A percentile compares a stretch with the other conserved stretches of the same genome.
Conservation (phyloP, 2,113 vertebrate genomes). For the Brachionichthys hirsutus region DNA sequence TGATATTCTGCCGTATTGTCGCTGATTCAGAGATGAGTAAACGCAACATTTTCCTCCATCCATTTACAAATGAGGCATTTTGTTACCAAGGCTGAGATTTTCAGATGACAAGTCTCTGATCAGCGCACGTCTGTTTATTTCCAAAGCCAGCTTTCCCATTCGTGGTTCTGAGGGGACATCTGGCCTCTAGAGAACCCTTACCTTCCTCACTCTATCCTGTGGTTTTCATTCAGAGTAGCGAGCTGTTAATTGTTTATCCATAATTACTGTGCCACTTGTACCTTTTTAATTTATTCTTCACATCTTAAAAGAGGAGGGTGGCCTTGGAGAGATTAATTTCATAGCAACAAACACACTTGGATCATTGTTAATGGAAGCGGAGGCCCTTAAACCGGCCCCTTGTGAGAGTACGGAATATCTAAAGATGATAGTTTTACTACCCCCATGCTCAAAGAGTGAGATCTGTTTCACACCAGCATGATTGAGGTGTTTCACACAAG, state of each 20-base stretch:
- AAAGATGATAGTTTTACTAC: conserved; percentile 1
- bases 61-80: conserved; percentile 5
- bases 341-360: conserved; percentile 19
- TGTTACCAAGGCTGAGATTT: neutral
- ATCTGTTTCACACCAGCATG: neutral
- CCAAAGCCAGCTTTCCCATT: conserved; percentile 25
- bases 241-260: conserved; percentile 39
- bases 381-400: neutral
- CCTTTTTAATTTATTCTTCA: conserved; percentile 8
- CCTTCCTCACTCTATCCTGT: conserved; percentile 15
- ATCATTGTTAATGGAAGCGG: neutral
- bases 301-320: neutral
- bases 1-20: too few species aligned
- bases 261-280: conserved; percentile 27
- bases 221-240: conserved; percentile 26
- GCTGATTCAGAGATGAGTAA: conserved; percentile 6
- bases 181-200: conserved; percentile 39
- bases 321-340: conserved; percentile 19
- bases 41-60: neutral
- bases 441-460: too few species aligned
- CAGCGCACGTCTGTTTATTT: conserved; percentile 22
- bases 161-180: conserved; percentile 47
- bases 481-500: neutral
- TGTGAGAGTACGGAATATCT: neutral
- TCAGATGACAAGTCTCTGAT: conserved; percentile 23